Evolutionary conservation across 2,797 vertebrate species (phyloP), one percentile per base, ranked within the genome.

Genomic region (Lithobates pipiens): DNA sequence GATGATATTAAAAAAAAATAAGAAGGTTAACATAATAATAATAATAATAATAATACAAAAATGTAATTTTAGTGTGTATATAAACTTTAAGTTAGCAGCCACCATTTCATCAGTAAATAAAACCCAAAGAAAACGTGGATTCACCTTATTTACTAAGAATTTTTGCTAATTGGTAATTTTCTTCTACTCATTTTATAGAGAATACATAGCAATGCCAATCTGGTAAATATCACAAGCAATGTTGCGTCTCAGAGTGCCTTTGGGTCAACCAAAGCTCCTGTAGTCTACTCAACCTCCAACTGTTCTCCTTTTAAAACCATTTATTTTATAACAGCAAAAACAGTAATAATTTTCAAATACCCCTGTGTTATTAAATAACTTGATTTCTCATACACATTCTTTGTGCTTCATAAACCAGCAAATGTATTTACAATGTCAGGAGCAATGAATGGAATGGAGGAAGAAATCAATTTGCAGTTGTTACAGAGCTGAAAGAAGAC

Each of bases 351-450:
- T 68, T 42, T 39, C n/a, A 27, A 32, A 78, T 65, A 78, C 76
- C 76, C 61, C 34, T 27, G 61, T 42, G 61, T 67, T 44, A 78
- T 78, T 78, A 68, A 68, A 63, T 44, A 78, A 68, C 77, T 68
- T 78, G 63, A 78, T 42, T 68, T 67, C 65, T 68, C 36, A 78
- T 78, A 18, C 36, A 46, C 23, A 44, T 68, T 78, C 36, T 68
- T 78, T 78, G 63, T 44, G 77, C 77, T 27, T 29, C 77, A 78
- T 78, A 78, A 78, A 78, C n/a, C 77, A 68, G 77, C 61, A 79
- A 46, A 79, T 50, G 68, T 36, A 80, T 80, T 34, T 34, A 70
- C 29, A 80, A 25, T 61, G 78, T 80, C 78, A 80, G 78, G 6
- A 23, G 67, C 77, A 36, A 68, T 78, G 61, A 79, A 79, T 36